Conservation (phyloP, 1,140 invertebrate genomes). For the Polyergus mexicanus region DNA sequence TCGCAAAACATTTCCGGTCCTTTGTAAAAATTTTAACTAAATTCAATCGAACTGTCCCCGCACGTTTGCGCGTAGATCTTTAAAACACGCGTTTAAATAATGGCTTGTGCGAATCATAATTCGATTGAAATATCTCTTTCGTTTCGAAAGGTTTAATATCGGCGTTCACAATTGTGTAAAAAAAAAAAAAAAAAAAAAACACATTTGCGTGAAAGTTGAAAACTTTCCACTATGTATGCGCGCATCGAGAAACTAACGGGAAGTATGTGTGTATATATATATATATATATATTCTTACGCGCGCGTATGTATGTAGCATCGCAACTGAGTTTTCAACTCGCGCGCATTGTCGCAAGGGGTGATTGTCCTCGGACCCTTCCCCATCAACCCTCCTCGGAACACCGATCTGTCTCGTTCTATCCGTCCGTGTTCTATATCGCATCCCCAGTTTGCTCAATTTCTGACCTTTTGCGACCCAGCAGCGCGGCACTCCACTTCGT, state of each 20-base stretch:
- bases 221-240: constrained; percentile 40
- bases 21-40: constrained; percentile 16
- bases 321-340: constrained; percentile 65
- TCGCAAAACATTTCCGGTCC: constrained; percentile 21
- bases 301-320: neutral
- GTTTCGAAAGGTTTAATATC: constrained; percentile 32
- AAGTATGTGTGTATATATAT: neutral
- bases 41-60: neutral
- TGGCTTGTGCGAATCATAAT: constrained; percentile 30
- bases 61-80: neutral
- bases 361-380: constrained; percentile 74
- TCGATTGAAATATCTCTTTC: constrained; percentile 46
- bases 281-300: too few relatives aligned
- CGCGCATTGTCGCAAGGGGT: constrained; percentile 73
- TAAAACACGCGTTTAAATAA: neutral
- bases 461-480: constrained; percentile 62
- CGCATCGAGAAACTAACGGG: constrained; percentile 47
- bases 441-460: constrained; percentile 65
- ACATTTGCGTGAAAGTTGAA: constrained; percentile 52
- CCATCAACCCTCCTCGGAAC: constrained; percentile 68
- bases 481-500: constrained; percentile 51
- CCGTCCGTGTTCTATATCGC: constrained; percentile 69
- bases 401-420: constrained; percentile 70
- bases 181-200: neutral
- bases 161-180: constrained; percentile 36